These are phyloP conservation scores for Melanotaenia maccullochi DNA, from an alignment of 2,797 vertebrate species.

Conservation along the genomic window DNA sequence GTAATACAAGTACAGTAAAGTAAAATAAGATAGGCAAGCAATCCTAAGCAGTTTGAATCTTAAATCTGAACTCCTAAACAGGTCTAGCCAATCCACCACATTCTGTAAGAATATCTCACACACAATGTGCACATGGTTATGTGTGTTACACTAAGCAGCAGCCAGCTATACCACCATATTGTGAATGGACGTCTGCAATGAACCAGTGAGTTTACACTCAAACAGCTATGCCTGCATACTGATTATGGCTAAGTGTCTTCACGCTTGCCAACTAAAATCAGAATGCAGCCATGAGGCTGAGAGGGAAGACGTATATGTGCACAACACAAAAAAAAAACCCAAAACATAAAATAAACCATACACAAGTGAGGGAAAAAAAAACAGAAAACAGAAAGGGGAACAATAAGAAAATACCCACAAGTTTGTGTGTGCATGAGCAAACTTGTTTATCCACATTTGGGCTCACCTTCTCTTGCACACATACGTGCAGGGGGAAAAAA, in stretches of 20 bases:
- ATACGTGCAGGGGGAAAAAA: conserved; percentile 14
- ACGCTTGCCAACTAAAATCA: conserved; percentile 64
- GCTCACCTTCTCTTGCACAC: conserved; percentile 48
- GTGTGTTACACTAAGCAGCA: conserved; percentile 40
- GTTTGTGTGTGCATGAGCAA: conserved; percentile 45
- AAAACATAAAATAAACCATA: conserved; percentile 16
- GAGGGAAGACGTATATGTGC: conserved; percentile 31
- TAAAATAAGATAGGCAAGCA: conserved; percentile 47
- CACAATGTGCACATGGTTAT: conserved; percentile 35
- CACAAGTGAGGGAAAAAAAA: conserved; percentile 25
- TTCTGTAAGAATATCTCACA: conserved; percentile 38
- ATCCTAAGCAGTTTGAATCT: conserved; percentile 61
- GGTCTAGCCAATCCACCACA: conserved; percentile 42
- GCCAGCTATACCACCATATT: conserved; percentile 62
- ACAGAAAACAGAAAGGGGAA: conserved; percentile 7
- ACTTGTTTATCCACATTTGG: conserved; percentile 57
- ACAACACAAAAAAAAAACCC: conserved; percentile 30
- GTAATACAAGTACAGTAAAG: conserved; percentile 56
- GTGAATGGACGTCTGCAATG: conserved; percentile 70
- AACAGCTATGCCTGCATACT: conserved; percentile 48
- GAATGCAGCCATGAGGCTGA: conserved; percentile 58
- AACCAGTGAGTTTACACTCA: conserved; percentile 59
- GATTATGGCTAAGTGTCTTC: conserved; percentile 46
- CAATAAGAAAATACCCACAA: conserved; percentile 28
- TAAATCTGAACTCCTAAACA: conserved; percentile 44